Percentiles rank a stretch among this genome's conserved stretches.
Evolutionary conservation across 2,888 invertebrate species (phyloP).

Genomic region (Agriopis marginaria): DNA sequence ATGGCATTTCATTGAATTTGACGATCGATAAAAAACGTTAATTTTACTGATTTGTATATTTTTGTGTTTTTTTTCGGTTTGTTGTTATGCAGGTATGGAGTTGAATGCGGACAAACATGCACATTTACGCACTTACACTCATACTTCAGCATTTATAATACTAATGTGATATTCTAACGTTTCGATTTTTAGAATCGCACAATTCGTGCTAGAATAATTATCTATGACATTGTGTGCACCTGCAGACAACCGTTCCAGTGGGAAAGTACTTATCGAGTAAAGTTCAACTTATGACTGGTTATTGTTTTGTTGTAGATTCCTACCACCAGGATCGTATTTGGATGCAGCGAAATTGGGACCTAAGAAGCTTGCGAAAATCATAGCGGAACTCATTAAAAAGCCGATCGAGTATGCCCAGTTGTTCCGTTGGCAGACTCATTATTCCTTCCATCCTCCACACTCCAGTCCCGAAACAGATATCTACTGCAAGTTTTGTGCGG

Average conservation of each 20-base stretch:
- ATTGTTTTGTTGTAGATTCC: conserved; percentile 58
- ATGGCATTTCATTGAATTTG: no score
- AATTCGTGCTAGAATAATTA: no score
- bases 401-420: conserved; percentile 57
- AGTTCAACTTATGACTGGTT: background rate
- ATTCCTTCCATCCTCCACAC: conserved; percentile 58
- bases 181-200: no score
- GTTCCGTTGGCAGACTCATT: conserved; percentile 70
- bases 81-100: no score
- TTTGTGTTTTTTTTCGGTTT: no score
- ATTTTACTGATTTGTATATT: no score
- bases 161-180: no score
- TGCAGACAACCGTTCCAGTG: background rate
- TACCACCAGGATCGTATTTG: conserved; percentile 68
- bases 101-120: no score
- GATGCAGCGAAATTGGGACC: conserved; percentile 61
- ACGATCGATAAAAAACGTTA: no score
- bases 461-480: conserved; percentile 62
- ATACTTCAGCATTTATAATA: no score
- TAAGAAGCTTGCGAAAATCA: conserved; percentile 57
- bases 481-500: conserved; percentile 67
- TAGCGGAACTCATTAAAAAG: conserved; percentile 58
- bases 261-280: background rate
- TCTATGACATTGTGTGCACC: no score
- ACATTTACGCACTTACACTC: no score